Evolutionary conservation across 2,113 vertebrate species (phyloP), one percentile per base, ranked within the genome.

Genomic region (Solea solea): DNA sequence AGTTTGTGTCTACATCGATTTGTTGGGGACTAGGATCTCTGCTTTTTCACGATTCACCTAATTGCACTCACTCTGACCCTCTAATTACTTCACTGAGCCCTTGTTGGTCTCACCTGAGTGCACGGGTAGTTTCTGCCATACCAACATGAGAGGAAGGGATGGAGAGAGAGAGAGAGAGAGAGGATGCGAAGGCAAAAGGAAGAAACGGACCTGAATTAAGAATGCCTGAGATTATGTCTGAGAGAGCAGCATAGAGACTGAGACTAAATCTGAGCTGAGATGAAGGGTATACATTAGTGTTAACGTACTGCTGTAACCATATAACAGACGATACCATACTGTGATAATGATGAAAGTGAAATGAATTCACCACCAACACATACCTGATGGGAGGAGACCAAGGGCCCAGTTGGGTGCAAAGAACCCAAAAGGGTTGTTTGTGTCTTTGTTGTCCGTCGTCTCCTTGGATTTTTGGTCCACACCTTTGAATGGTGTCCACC

Each of bases 1-100:
- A 83, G 81, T 82, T 86, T 85, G 86, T 79, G 82, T 90, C 91
- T 46, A 61, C 84, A 92, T 87, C 88, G 89, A 93, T 93, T 91
- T 91, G 87, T 73, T 83, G 64, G 58, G 73, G 78, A 80, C 70
- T 60, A 69, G 87, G 78, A 80, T 85, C 77, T 86, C 80, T 62
- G 75, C 73, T 67, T 85, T 76, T 76, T 53, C 46, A 39, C 67
- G 62, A 83, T 76, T 82, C 78, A 72, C 80, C 83, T 90, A 91
- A 93, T 87, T 90, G 82, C 85, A 76, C 86, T 84, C 59, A 59
- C 66, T 62, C 64, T 78, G 81, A 85, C 74, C 87, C 61, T 12
- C 64, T 52, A 90, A 92, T 91, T 88, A 90, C 93, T 94, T 85
- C 75, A 79, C 91, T 71, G 84, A 87, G 65, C 85, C 79, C 78